phyloP scores from a whole-genome alignment of 2,113 vertebrate species.

The Odocoileus hemionus region DNA sequence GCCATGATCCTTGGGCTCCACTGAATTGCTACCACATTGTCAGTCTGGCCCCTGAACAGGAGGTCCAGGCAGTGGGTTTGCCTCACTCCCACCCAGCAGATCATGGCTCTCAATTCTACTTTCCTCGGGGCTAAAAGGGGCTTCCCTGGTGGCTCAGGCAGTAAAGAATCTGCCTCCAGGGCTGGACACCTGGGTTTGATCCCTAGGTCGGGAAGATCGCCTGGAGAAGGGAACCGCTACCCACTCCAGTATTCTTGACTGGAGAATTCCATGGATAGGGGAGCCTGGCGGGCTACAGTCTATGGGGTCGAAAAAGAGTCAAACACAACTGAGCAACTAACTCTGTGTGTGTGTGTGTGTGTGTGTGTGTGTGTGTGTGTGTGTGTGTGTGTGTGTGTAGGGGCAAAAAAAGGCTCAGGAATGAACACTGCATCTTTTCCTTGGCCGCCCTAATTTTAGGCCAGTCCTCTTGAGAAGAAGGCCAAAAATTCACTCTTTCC shows the following conservation, averaged over 20 bases:
- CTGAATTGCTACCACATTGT: background rate
- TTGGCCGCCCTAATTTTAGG: background rate
- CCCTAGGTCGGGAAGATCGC: background rate
- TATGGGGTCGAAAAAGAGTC: background rate
- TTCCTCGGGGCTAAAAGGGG: background rate
- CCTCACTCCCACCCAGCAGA: background rate
- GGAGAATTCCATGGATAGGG: background rate
- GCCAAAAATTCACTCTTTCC: background rate
- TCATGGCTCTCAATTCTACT: background rate
- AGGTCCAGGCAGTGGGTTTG: background rate
- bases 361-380: too few relatives aligned
- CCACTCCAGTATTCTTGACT: background rate
- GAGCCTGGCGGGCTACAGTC: background rate
- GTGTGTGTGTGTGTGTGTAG: background rate
- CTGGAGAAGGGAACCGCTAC: background rate
- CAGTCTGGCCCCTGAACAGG: background rate
- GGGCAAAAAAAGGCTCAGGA: background rate
- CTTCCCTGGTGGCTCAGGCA: background rate
- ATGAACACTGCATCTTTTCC: background rate
- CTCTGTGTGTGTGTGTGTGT: background rate
- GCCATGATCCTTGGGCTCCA: background rate
- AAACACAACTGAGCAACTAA: background rate
- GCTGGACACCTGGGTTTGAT: background rate
- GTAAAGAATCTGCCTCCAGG: background rate
- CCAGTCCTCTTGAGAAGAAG: background rate